Conservation (phyloP, 2,113 vertebrate species). For the Capreolus pygargus region DNA sequence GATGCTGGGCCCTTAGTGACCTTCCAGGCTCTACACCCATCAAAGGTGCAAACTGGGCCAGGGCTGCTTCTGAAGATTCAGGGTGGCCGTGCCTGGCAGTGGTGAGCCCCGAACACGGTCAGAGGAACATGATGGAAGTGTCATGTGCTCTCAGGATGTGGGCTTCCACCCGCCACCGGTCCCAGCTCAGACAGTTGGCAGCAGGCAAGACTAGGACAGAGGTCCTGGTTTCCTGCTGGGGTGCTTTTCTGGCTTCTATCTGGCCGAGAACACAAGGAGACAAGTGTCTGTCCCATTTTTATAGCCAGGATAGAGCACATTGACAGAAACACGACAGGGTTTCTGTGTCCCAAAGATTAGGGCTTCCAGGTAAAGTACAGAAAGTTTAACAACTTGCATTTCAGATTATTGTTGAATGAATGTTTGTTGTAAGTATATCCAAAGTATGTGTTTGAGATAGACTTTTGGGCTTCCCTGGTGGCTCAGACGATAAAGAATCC, state of each 20-base stretch:
- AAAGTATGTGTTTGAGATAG: not conserved
- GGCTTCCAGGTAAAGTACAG: not conserved
- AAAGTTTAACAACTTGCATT: not conserved
- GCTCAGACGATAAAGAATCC: not conserved
- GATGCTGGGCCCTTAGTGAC: not conserved
- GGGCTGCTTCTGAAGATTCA: not conserved
- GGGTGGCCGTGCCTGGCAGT: fast-evolving
- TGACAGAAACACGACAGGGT: not conserved
- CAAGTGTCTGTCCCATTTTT: not conserved
- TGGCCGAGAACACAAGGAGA: not conserved
- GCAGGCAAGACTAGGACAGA: not conserved
- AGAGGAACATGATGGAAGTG: not conserved
- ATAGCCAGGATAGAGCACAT: not conserved
- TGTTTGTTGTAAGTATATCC: not conserved
- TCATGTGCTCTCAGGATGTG: not conserved
- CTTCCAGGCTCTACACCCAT: not conserved
- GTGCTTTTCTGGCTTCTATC: not conserved
- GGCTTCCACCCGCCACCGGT: not conserved
- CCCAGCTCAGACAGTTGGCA: not conserved
- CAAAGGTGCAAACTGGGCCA: not conserved
- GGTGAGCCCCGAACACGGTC: not conserved
- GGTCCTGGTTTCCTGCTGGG: not conserved
- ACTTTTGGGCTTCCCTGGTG: not conserved
- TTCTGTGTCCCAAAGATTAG: not conserved
- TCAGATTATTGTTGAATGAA: not conserved